Evolutionary conservation across 1,140 invertebrate species (phyloP), one percentile per base, ranked within the genome.

Genomic region (Drosophila punjabiensis): DNA sequence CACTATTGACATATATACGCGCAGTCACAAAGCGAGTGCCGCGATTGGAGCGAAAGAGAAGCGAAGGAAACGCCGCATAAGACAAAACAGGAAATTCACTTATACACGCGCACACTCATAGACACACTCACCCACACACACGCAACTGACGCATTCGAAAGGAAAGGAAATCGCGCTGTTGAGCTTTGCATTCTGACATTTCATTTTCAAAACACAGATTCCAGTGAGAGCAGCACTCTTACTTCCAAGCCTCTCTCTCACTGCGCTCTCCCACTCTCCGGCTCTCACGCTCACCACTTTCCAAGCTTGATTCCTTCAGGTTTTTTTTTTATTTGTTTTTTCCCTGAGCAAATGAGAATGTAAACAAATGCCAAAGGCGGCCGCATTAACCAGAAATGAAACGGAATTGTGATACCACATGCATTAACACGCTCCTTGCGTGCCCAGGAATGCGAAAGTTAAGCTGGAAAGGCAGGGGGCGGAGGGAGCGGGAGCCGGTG

Each of bases 1-100:
- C 91, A 92, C 91, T 91, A 92, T 92, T 92, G 91, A 92, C 91
- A 92, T 92, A 92, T 81, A 92, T 92, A 91, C 84, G 88, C 87
- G 85, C 81, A 85, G 77, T 82, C 65, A 79, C 39, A 80, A 80
- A 79, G 77, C 73, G 65, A 66, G 28, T 61, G 71, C 76, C 81
- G 67, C 52, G 73, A 50, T 76, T 60, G 37, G 35, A 33, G 56
- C 39, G 30, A 50, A 60, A 52, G 56, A 52, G 64, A 79, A 39
- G 60, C 39, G 61, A 84, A 79, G 81, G 66, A 88, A 87, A 89
- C 81, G 81, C 84, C 81, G 85, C 85, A 89, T 90, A 79, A 88
- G 85, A 88, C 81, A 88, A 71, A 82, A 76, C 79, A 90, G 86
- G 86, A 89, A 89, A 89, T 89, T 89, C 86, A 90, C 86, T 89